Percentiles rank a stretch among this genome's conserved stretches.
These are phyloP conservation scores for Pangasius mekongensis DNA, from an alignment of 2,797 vertebrate species.

Conservation along the genomic window DNA sequence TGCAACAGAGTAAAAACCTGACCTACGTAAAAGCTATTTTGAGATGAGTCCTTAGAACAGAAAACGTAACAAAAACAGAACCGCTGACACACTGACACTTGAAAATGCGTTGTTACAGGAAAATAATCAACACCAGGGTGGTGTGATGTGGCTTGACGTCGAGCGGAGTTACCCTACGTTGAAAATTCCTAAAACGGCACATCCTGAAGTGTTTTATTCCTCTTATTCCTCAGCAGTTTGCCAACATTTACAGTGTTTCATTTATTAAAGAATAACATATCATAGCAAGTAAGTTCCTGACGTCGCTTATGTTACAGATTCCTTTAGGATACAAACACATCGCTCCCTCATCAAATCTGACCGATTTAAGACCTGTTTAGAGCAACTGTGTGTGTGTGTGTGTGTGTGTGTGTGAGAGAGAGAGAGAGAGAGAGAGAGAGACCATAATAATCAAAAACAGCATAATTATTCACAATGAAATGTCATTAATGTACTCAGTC, in stretches of 20 bases:
- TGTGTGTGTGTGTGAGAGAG: not conserved
- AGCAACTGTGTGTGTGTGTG: not conserved
- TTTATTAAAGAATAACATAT: not conserved
- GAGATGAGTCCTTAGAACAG: not conserved
- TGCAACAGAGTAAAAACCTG: not conserved
- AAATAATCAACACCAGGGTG: not conserved
- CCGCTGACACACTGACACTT: not conserved
- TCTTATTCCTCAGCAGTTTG: not conserved
- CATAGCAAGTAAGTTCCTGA: not conserved
- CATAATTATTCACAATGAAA: not conserved
- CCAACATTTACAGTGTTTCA: not conserved
- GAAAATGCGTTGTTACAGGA: not conserved
- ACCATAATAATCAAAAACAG: not conserved
- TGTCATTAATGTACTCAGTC: not conserved
- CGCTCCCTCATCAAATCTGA: not conserved
- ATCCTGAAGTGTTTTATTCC: not conserved
- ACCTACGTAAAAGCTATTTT: not conserved
- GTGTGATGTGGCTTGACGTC: not conserved
- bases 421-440: not conserved
- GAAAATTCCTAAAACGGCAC: not conserved
- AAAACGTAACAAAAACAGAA: not conserved
- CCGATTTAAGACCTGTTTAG: not conserved
- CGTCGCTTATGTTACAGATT: not conserved
- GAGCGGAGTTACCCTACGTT: not conserved
- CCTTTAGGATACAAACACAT: not conserved